phyloP scores from a whole-genome alignment of 1,140 invertebrate genomes.

The Drosophila dunni region DNA sequence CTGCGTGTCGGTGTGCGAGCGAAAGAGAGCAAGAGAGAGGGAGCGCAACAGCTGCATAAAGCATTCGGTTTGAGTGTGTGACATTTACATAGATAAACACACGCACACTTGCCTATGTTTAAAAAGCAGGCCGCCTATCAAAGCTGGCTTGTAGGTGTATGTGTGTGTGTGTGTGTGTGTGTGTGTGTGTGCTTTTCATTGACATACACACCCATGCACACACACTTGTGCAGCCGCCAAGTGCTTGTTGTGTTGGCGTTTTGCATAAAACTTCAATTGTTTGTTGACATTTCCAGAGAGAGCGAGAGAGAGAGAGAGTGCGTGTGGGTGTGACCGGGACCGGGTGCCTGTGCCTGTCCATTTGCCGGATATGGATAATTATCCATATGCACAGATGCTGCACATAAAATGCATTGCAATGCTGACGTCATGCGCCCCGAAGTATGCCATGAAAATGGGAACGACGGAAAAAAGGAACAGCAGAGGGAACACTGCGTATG shows the following conservation, averaged over 20 bases:
- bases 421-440: constrained; percentile 38
- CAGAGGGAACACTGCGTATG: background rate
- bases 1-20: background rate
- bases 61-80: constrained; percentile 13
- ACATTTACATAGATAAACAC: constrained; percentile 48
- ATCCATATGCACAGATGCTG: constrained; percentile 30
- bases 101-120: background rate
- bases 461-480: background rate
- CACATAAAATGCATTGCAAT: constrained; percentile 12
- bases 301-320: background rate
- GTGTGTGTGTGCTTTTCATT: constrained; percentile 27
- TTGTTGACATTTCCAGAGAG: constrained; percentile 50
- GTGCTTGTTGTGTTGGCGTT: constrained; percentile 36
- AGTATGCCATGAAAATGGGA: constrained; percentile 22
- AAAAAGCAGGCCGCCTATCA: constrained; percentile 29
- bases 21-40: background rate
- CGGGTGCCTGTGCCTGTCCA: background rate
- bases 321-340: background rate
- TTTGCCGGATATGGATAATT: constrained; percentile 32
- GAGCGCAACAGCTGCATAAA: constrained; percentile 37
- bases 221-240: constrained; percentile 12
- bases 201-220: constrained; percentile 18
- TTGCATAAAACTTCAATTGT: constrained; percentile 53
- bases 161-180: constrained; percentile 8
- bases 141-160: background rate